phyloP scores from a whole-genome alignment of 1,140 invertebrate genomes.

The Halesus radiatus region DNA sequence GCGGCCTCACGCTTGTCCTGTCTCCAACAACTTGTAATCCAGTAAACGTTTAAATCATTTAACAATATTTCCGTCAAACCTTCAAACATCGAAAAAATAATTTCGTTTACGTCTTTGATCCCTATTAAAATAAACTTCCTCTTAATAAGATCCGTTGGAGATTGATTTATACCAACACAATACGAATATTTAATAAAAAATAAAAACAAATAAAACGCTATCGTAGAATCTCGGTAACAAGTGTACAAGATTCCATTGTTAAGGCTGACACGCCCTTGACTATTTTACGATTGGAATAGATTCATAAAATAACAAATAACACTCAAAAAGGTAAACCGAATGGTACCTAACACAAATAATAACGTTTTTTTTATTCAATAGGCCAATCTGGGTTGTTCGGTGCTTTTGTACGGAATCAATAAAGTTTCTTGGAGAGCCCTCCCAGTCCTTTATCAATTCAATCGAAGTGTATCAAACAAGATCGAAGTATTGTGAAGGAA shows the following conservation, averaged over 20 bases:
- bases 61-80: too few relatives aligned
- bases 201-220: constrained; percentile 24
- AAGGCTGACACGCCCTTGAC: constrained; percentile 27
- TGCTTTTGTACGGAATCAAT: constrained; percentile 54
- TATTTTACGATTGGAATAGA: constrained; percentile 23
- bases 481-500: constrained; percentile 50
- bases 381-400: constrained; percentile 1
- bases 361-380: too few relatives aligned
- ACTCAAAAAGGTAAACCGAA: constrained; percentile 47
- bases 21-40: too few relatives aligned
- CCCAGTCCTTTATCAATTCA: constrained; percentile 50
- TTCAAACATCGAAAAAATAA: too few relatives aligned
- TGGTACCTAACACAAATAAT: constrained; percentile 46
- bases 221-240: constrained; percentile 23
- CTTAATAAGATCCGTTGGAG: background rate
- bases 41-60: too few relatives aligned
- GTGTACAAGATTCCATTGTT: constrained; percentile 34
- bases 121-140: constrained; percentile 12
- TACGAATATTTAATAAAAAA: background rate
- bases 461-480: constrained; percentile 52
- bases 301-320: constrained; percentile 48
- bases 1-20: too few relatives aligned
- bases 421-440: constrained; percentile 48
- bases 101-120: background rate
- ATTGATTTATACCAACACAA: constrained; percentile 27